Base-by-base conservation (phyloP, 2,888 invertebrate genomes). In the Thalpophila matura region DNA sequence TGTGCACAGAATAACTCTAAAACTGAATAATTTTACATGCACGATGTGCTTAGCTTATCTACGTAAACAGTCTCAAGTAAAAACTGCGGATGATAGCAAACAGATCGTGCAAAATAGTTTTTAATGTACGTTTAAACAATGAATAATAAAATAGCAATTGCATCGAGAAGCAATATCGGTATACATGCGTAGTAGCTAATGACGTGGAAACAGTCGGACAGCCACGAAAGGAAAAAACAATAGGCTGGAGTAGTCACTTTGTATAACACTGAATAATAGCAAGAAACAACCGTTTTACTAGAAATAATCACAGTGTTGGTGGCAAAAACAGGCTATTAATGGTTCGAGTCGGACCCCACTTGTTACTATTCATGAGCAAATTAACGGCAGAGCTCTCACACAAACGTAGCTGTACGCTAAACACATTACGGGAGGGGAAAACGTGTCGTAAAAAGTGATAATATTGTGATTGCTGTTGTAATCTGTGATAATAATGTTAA, bases 291-390 rank as follows among this genome's bases (percentile, higher is more conserved):
- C 89, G 89, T 91, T 92, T 91, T 89, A 90, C 86, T 85, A 89
- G 89, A 93, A 91, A 87, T 92, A 93, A 93, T 93, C 90, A 91
- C 88, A 85, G 89, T 86, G 87, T 89, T 80, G 86, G 86, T 89
- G 79, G 89, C 89, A 93, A 93, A 94, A 94, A 94, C 88, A 86
- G 74, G 83, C 88, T 88, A 90, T 89, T 92, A 91, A 89, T 88
- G 87, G 77, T 83, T 76, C 83, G 81, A 84, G 84, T 84, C 87
- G 84, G 81, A 82, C 81, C 73, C 82, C 81, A 84, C 86, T 88
- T 84, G 82, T 91, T 91, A 89, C 87, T 92, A 93, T 93, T 91
- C 92, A 93, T 92, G 88, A 90, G 90, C 78, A 81, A 86, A 90
- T 91, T 91, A 92, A 89, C 89, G 86, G 88, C 85, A 80, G 80